These are phyloP conservation scores for Diorhabda carinulata DNA, from an alignment of 1,140 invertebrate species.

Conservation along the genomic window DNA sequence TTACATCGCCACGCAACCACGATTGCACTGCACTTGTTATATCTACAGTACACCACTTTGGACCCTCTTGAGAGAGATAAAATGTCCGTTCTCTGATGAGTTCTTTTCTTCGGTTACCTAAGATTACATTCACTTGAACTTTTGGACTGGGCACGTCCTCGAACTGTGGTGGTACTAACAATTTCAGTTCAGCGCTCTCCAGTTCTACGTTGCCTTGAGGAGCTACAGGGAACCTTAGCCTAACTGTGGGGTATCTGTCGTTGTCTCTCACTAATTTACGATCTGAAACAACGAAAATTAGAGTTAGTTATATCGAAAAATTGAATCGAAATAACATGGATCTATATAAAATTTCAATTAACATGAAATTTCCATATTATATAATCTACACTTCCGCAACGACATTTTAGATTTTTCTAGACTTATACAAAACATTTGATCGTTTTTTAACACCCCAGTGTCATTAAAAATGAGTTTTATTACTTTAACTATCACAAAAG, in stretches of 20 bases:
- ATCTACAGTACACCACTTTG: constrained; percentile 57
- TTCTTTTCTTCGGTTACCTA: constrained; percentile 33
- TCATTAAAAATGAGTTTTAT: too few species aligned
- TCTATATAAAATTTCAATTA: too few species aligned
- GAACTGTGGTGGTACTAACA: constrained; percentile 36
- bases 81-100: constrained; percentile 35
- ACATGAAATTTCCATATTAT: too few species aligned
- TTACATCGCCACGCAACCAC: constrained; percentile 50
- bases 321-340: too few species aligned
- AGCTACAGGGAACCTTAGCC: constrained; percentile 35
- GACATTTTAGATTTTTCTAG: too few species aligned
- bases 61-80: constrained; percentile 33
- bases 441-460: too few species aligned
- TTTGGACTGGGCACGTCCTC: constrained; percentile 24
- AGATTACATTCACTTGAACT: constrained; percentile 38
- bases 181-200: constrained; percentile 38
- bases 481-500: too few species aligned
- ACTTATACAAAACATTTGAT: too few species aligned
- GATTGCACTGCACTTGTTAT: constrained; percentile 50
- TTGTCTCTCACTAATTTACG: constrained; percentile 25
- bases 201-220: constrained; percentile 25
- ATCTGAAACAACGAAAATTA: constrained; percentile 38
- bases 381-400: too few species aligned
- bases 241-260: constrained; percentile 17
- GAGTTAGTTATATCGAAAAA: not conserved